Evolutionary conservation across 1,140 invertebrate species (phyloP), one percentile per base, ranked within the genome.

Genomic region (Globodera rostochiensis): DNA sequence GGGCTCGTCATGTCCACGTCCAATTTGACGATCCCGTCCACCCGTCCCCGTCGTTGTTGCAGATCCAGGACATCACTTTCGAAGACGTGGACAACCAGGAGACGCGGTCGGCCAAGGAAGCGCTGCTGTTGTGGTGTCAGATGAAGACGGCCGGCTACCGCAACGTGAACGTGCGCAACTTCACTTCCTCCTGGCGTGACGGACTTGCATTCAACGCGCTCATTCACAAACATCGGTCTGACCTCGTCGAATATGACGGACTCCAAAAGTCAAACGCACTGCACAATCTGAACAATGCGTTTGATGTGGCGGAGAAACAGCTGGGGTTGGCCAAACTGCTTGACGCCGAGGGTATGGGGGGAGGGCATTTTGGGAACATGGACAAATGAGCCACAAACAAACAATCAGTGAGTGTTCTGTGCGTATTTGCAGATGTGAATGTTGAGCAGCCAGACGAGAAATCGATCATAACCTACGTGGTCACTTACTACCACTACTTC

Each of bases 101-200:
- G 91, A 98, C 96, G 0, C 96, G 96, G 91, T 97, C 95, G 36
- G 96, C 96, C 8, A 98, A 97, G 91, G 96, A 92, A 85, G 97
- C 97, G 1, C 91, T 99, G 67, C 91, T 99, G 6, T 91, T 99
- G 9, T 99, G 98, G 98, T 99, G 97, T 92, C 98, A 99, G 92
- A 99, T 99, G 96, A 99, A 99, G 92, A 99, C 98, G 9, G 98
- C 98, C 36, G 98, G 97, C 57, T 99, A 99, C 91, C 94, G 97
- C 87, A 99, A 99, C 91, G 98, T 99, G 9, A 99, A 99, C 91
- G 96, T 86, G 8, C 69, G 78, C 36, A 85, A 87, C 78, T 82
- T 85, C 47, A 73, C 78, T 21, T 82, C 85, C 57, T 79, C 74
- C 4, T 99, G 98, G 98, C 93, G 96, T 67, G 98, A 99, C 92